Evolutionary conservation across 2,113 vertebrate genomes (phyloP).

Genomic region (Mesoclemmys tuberculata): DNA sequence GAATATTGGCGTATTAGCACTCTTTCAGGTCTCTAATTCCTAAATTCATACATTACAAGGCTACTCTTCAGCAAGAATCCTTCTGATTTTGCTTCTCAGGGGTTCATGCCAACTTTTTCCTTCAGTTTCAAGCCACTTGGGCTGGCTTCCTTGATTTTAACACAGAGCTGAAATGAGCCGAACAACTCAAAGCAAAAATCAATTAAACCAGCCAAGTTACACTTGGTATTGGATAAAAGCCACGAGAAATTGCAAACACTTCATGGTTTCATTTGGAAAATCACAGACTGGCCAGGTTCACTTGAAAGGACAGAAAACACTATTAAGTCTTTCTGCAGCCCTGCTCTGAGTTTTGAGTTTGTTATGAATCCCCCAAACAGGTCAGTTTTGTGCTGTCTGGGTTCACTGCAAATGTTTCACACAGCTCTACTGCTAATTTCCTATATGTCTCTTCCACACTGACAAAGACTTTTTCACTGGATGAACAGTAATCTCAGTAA

Average conservation of each 20-base stretch:
- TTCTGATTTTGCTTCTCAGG: constrained; percentile 5
- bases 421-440: constrained; percentile 15
- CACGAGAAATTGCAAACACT: constrained; percentile 13
- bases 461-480: constrained; percentile 18
- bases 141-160: neutral
- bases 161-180: neutral
- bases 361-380: neutral
- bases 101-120: neutral
- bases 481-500: neutral
- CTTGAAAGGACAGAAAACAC: neutral
- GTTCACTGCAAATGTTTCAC: constrained; percentile 23
- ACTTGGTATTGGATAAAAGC: constrained; percentile 12
- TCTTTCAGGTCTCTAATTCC: neutral
- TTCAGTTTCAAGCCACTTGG: constrained; percentile 42
- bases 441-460: constrained; percentile 1
- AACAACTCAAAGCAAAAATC: constrained; percentile 7
- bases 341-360: neutral
- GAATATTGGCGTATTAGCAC: neutral
- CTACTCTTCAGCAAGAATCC: neutral
- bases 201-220: neutral
- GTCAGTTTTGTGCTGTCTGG: constrained; percentile 11
- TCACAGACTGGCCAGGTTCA: constrained; percentile 23
- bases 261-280: constrained; percentile 23
- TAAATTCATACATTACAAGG: neutral
- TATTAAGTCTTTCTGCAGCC: neutral